phyloP scores from a whole-genome alignment of 2,888 invertebrate genomes.

The Mythimna lalbum region DNA sequence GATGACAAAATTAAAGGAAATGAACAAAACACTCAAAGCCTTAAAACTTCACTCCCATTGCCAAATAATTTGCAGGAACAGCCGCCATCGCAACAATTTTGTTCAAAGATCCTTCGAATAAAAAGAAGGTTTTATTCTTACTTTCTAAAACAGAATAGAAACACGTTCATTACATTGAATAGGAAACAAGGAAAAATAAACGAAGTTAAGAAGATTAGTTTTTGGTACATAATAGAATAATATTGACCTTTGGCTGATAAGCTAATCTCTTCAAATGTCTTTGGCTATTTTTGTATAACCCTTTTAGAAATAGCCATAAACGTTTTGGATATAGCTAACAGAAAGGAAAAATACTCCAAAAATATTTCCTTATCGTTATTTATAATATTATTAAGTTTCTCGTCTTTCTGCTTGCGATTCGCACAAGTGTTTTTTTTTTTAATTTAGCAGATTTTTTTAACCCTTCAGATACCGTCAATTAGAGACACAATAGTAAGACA shows the following conservation, averaged over 20 bases:
- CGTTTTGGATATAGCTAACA: not conserved
- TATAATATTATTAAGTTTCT: not conserved
- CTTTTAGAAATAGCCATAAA: too few relatives aligned
- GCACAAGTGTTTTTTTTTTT: too few relatives aligned
- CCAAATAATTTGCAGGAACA: conserved; percentile 1
- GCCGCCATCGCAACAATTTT: conserved; percentile 6
- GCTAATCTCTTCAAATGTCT: too few relatives aligned
- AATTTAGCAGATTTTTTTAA: too few relatives aligned
- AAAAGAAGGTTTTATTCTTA: conserved; percentile 3
- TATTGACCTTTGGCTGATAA: not conserved
- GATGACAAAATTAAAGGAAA: conserved; percentile 13
- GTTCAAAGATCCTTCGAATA: not conserved
- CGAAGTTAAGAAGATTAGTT: not conserved
- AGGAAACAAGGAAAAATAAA: not conserved
- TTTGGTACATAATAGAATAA: not conserved
- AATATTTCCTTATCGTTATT: not conserved
- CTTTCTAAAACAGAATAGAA: conserved; percentile 1
- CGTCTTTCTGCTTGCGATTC: too few relatives aligned
- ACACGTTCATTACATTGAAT: conserved; percentile 6
- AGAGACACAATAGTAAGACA: too few relatives aligned
- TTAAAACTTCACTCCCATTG: conserved; percentile 1
- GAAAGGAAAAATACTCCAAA: not conserved
- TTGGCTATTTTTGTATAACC: not conserved
- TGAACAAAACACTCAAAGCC: conserved; percentile 10
- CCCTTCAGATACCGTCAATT: too few relatives aligned